Evolutionary conservation across 2,113 vertebrate species (phyloP), one percentile per base, ranked within the genome.

Genomic region (Sinocyclocheilus anophthalmus): DNA sequence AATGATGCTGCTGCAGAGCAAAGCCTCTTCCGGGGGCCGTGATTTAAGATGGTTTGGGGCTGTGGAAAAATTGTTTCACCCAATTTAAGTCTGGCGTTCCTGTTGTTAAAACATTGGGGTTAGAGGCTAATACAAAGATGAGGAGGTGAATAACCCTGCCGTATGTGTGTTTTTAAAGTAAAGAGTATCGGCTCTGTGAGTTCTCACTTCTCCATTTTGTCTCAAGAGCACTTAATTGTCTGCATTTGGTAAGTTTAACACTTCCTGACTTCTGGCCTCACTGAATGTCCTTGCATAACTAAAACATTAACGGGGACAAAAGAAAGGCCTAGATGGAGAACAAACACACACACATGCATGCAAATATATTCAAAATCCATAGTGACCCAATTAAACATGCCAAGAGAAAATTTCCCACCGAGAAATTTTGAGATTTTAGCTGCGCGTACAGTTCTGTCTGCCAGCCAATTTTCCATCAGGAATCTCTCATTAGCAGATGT

Each of bases 111-210:
- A 86, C 48, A 50, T 61, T 63, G 79, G 45, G 79, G 79, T 81
- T 81, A 82, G 70, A 61, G 85, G 79, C 85, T 84, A 81, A 63
- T 30, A 67, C 59, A 26, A 42, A 37, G 76, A 89, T 26, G 85
- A 79, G n/a, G 70, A 87, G 79, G 83, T 83, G 78, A 83, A 50
- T 45, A 26, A 75, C 20, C 30, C 78, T 73, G 70, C n/a, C 90
- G 95, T 85, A 95, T 94, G 90, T 67, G 59, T 76, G 83, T 72
- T 45, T 76, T 65, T 24, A 95, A 94, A 92, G 96, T 95, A 94
- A 95, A 95, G 53, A 67, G 73, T 78, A 12, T 84, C 45, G 67
- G 70, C 88, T 84, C 70, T 14, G 84, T 61, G 50, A 84, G 70
- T 69, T 45, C 55, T 83, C 57, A 53, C 67, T 75, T 61, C 45